Base-by-base conservation (phyloP, 2,113 vertebrate genomes). In the Hucho hucho region DNA sequence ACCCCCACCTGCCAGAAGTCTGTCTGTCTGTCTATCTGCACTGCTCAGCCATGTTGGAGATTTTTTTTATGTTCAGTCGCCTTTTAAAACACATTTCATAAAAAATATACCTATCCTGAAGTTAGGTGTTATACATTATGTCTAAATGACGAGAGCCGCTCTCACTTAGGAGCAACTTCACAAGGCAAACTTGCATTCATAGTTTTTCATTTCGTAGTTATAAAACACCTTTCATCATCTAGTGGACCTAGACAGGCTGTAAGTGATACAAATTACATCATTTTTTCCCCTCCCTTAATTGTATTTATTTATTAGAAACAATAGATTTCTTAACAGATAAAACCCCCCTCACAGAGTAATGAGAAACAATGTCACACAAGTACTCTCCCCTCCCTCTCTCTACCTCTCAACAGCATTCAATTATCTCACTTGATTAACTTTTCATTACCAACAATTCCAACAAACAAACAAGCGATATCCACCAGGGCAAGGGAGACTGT, bases 361-460 rank as follows among this genome's bases (percentile, higher is more conserved):
- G 77, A 82, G 87, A 86, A 84, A 81, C 79, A 74, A 78, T 84
- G 85, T 86, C 84, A 83, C 84, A 85, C 84, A 87, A 77, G 78
- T 79, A 79, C 4, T 53, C 49, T 53, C 49, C 81, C 81, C 72
- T 83, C 85, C 81, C 78, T 79, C 70, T 64, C 66, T 75, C 66
- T 79, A 67, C 79, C 84, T 87, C 80, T 76, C 77, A 89, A 89
- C 90, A 91, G 75, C 86, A 88, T 86, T 90, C 84, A 90, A 83
- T 92, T 90, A 91, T 90, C 87, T 87, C 89, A 88, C 82, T 87
- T 92, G 89, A 93, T 92, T 90, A 92, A 90, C 91, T 92, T 93
- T 92, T 90, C 86, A 90, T 91, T 89, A 86, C 59, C 63, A 37
- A 84, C 87, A 87, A 82, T 77, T 83, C 56, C 73, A 79, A 79